Percentiles rank a stretch among this genome's conserved stretches.
These are phyloP conservation scores for Mus spretus DNA, from an alignment of 2,797 vertebrate species.

Conservation along the genomic window DNA sequence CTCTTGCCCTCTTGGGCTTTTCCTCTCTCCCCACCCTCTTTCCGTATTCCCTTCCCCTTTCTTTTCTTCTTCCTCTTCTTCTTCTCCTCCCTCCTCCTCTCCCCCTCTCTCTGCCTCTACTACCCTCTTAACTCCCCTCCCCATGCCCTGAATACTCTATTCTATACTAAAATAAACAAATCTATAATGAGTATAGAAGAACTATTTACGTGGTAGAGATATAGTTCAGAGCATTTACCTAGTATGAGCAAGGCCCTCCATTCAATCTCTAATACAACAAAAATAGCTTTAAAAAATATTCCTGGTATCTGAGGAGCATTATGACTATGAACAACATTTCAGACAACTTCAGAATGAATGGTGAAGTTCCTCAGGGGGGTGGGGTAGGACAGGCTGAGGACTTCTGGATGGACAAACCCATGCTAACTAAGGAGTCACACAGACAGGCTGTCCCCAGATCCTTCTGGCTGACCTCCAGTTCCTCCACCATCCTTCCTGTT, in stretches of 20 bases:
- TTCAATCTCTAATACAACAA: too few relatives aligned
- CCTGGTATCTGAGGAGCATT: background rate
- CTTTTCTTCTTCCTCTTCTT: too few relatives aligned
- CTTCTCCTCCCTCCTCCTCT: too few relatives aligned
- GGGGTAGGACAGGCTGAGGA: constrained; percentile 38
- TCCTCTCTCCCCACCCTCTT: too few relatives aligned
- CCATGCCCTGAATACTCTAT: too few relatives aligned
- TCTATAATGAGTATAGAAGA: constrained; percentile 2
- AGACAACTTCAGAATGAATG: constrained; percentile 67
- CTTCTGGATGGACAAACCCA: constrained; percentile 47
- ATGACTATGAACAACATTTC: constrained; percentile 29
- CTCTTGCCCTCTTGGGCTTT: too few relatives aligned
- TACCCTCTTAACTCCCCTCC: too few relatives aligned
- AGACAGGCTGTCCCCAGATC: constrained; percentile 43
- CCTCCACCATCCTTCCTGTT: constrained; percentile 67
- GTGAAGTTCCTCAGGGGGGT: constrained; percentile 60
- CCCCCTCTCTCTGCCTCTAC: too few relatives aligned
- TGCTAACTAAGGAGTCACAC: constrained; percentile 64
- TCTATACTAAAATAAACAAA: background rate
- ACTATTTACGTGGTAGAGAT: background rate
- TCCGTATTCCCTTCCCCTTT: too few relatives aligned
- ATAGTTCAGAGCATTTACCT: background rate
- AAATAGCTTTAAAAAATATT: background rate
- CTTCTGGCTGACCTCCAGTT: constrained; percentile 69
- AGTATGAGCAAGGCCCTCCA: background rate